phyloP scores from a whole-genome alignment of 2,797 vertebrate species.

The Chrysocyon brachyurus region DNA sequence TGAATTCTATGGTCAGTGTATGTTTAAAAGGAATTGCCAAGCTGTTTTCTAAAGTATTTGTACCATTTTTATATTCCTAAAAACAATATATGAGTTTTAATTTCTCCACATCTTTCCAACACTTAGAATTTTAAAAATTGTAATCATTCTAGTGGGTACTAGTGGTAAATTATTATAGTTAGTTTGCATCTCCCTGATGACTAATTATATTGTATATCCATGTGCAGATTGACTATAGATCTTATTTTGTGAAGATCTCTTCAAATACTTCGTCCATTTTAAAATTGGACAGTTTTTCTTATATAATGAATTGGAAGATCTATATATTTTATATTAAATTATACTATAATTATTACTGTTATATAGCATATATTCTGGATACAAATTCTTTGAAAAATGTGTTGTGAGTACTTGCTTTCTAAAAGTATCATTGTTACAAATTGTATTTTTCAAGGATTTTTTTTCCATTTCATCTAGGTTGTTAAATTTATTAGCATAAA shows the following conservation, averaged over 20 bases:
- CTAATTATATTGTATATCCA: neutral
- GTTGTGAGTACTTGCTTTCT: conserved; percentile 26
- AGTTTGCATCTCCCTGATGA: neutral
- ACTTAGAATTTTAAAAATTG: conserved; percentile 46
- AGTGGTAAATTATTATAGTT: conserved; percentile 11
- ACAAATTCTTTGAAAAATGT: conserved; percentile 11
- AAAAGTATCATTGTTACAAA: neutral
- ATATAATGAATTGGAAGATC: neutral
- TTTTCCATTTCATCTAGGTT: conserved; percentile 19
- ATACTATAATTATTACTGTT: neutral
- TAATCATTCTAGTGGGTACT: neutral
- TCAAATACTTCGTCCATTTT: conserved; percentile 49
- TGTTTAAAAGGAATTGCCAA: conserved; percentile 43
- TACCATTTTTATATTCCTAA: conserved; percentile 13
- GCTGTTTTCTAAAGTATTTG: conserved; percentile 32
- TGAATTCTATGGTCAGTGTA: neutral
- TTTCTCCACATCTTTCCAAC: conserved; percentile 31
- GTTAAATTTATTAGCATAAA: conserved; percentile 30
- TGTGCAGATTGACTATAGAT: conserved; percentile 10
- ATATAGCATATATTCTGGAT: conserved; percentile 24
- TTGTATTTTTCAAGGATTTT: conserved; percentile 38
- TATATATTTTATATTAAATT: neutral
- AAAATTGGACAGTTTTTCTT: conserved; percentile 1
- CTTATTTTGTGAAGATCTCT: neutral
- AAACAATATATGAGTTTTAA: neutral